Percentiles rank a stretch among this genome's conserved stretches.
These are phyloP conservation scores for Myiozetetes cayanensis DNA, from an alignment of 2,113 vertebrate genomes.

Conservation along the genomic window DNA sequence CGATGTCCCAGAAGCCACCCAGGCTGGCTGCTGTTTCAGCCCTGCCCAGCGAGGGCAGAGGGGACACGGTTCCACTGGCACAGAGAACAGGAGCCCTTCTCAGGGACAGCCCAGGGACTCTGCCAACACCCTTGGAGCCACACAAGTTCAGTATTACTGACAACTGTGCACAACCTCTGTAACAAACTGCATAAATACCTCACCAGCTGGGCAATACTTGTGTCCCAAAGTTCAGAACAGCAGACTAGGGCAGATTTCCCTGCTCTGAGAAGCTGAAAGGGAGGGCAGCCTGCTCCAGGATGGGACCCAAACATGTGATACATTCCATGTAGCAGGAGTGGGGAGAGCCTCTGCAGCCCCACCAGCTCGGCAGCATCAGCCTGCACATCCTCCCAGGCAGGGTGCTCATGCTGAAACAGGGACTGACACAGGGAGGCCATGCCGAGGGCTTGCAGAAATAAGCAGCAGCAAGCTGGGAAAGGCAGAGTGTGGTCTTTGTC, in stretches of 20 bases:
- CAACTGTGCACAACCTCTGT: neutral
- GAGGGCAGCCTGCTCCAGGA: neutral
- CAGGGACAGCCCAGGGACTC: neutral
- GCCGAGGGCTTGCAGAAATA: neutral
- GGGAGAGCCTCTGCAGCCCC: neutral
- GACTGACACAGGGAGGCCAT: fast-evolving
- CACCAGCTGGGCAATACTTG: too few species aligned
- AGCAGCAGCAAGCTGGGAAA: neutral
- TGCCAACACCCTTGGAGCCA: neutral
- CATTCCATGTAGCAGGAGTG: fast-evolving
- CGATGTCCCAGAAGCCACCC: fast-evolving
- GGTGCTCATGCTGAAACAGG: fast-evolving
- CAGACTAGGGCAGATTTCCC: neutral
- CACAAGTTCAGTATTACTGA: neutral
- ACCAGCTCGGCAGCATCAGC: neutral
- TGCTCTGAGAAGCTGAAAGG: neutral
- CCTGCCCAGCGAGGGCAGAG: fast-evolving
- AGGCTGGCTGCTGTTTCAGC: neutral
- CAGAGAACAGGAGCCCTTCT: too few species aligned
- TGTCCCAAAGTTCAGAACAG: neutral
- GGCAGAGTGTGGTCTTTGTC: fast-evolving
- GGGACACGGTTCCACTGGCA: fast-evolving
- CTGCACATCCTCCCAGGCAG: neutral
- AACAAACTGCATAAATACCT: neutral
- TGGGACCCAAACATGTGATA: fast-evolving